A percentile compares a stretch with the other conserved stretches of the same genome.
These are phyloP conservation scores for Polyommatus iphigenia DNA, from an alignment of 2,888 invertebrate species.

Conservation along the genomic window DNA sequence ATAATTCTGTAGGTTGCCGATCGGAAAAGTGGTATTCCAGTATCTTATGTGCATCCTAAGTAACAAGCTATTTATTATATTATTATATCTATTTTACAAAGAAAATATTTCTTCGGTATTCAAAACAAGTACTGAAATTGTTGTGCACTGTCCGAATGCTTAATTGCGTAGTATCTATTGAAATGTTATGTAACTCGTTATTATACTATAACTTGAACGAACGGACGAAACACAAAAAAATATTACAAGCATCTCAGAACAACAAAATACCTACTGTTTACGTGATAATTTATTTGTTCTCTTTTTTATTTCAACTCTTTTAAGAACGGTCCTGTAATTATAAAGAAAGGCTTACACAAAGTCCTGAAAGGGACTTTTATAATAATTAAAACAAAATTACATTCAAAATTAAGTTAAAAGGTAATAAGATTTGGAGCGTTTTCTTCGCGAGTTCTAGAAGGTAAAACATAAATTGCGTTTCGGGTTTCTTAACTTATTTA, in stretches of 20 bases:
- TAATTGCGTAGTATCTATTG: no score
- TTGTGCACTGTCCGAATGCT: no score
- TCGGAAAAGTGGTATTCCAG: no score
- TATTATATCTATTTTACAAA: no score
- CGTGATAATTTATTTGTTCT: background rate
- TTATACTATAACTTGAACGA: background rate
- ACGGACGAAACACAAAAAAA: background rate
- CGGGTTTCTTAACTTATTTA: slow-evolving; percentile 73
- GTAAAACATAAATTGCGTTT: slow-evolving; percentile 75
- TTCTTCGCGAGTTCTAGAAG: slow-evolving; percentile 58
- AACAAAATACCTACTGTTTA: background rate
- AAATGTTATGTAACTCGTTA: no score
- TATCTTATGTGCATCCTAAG: no score
- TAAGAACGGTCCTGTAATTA: background rate
- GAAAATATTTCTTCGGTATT: no score
- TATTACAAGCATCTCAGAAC: background rate
- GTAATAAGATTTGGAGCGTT: slow-evolving; percentile 46
- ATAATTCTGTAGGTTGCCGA: no score
- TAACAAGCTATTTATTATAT: no score
- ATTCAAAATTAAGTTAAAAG: slow-evolving; percentile 33
- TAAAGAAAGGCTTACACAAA: slow-evolving; percentile 12
- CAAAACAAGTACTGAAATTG: no score
- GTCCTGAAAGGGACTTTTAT: slow-evolving; percentile 11
- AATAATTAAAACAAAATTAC: slow-evolving; percentile 21
- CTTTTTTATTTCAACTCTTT: background rate